These are phyloP conservation scores for Hirtodrosophila duncani DNA, from an alignment of 2,888 invertebrate genomes.

Conservation along the genomic window DNA sequence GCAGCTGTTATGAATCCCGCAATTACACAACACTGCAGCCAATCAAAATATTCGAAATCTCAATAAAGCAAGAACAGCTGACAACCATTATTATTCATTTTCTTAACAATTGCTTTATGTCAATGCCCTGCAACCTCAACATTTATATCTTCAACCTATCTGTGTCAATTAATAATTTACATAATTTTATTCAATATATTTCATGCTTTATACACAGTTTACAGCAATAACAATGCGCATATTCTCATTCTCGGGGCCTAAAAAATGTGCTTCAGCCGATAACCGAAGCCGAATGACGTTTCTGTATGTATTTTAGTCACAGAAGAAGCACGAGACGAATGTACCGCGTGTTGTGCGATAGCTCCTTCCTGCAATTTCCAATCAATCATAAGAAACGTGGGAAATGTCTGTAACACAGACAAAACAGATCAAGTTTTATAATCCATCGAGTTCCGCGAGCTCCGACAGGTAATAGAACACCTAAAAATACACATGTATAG, in stretches of 20 bases:
- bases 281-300: too few species aligned
- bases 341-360: constrained; percentile 53
- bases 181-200: not conserved
- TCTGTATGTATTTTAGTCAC: constrained; percentile 19
- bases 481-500: not conserved
- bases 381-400: constrained; percentile 22
- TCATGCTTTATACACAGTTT: not conserved
- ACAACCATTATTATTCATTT: too few species aligned
- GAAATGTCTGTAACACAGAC: constrained; percentile 71
- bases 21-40: too few species aligned
- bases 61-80: too few species aligned
- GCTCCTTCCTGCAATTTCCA: constrained; percentile 45
- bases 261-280: too few species aligned
- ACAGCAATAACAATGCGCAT: not conserved
- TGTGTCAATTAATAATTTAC: too few species aligned
- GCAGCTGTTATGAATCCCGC: too few species aligned
- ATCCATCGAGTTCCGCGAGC: constrained; percentile 92
- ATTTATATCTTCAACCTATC: too few species aligned
- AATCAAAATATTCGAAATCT: too few species aligned
- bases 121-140: too few species aligned
- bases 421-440: constrained; percentile 83
- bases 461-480: constrained; percentile 87
- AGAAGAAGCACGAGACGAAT: constrained; percentile 38
- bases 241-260: not conserved
- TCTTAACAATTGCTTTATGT: too few species aligned